Conservation (phyloP, 2,888 invertebrate genomes). For the Drosophila neotestacea region DNA sequence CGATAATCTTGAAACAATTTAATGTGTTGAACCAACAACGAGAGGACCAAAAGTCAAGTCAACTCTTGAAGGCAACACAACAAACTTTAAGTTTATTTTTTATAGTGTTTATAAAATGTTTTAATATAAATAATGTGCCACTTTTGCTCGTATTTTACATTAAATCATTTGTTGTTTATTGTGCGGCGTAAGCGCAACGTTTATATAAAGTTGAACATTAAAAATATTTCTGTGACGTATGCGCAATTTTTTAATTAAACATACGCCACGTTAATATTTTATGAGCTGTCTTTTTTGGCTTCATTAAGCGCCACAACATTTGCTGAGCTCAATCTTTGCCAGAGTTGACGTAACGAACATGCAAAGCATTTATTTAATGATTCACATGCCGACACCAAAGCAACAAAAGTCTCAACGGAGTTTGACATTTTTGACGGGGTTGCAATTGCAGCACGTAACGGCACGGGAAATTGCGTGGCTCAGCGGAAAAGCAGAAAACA, state of each 20-base stretch:
- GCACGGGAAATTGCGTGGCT: slow-evolving; percentile 68
- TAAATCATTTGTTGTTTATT: slow-evolving; percentile 51
- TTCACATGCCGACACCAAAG: slow-evolving; percentile 32
- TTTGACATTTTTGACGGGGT: slow-evolving; percentile 65
- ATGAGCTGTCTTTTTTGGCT: slow-evolving; percentile 31
- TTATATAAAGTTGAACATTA: slow-evolving; percentile 29
- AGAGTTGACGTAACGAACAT: background rate
- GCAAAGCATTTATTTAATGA: slow-evolving; percentile 49
- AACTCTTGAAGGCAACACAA: slow-evolving; percentile 1
- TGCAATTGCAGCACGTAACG: slow-evolving; percentile 75
- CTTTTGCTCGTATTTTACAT: slow-evolving; percentile 28
- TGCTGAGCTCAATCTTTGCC: slow-evolving; percentile 17
- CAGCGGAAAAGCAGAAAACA: slow-evolving; percentile 31
- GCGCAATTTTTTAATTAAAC: slow-evolving; percentile 52
- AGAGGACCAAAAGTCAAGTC: slow-evolving; percentile 18
- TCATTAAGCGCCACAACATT: slow-evolving; percentile 37
- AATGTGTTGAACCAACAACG: slow-evolving; percentile 29
- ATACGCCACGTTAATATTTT: slow-evolving; percentile 28
- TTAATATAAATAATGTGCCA: background rate
- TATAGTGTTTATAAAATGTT: background rate
- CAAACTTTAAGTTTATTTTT: background rate
- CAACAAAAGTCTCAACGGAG: slow-evolving; percentile 28
- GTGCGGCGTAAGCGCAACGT: slow-evolving; percentile 41
- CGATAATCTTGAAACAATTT: slow-evolving; percentile 41
- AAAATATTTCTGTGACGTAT: slow-evolving; percentile 39